Percentiles rank a stretch among this genome's conserved stretches.
phyloP scores from a whole-genome alignment of 2,888 invertebrate genomes.

The Sepiola atlantica region DNA sequence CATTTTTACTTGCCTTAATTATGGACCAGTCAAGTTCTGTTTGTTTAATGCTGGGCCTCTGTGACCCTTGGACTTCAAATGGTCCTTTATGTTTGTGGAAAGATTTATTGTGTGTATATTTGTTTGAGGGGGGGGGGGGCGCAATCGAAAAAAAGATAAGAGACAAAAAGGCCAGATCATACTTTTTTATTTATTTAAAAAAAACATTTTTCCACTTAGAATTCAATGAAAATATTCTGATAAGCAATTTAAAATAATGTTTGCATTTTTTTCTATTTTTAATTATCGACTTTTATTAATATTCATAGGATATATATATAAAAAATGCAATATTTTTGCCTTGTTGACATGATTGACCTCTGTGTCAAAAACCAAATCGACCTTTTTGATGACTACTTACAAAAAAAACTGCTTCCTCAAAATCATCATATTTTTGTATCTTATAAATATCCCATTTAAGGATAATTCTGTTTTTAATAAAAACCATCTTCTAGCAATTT shows the following conservation, averaged over 20 bases:
- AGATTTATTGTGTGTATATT: neutral
- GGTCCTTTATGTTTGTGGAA: neutral
- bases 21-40: neutral
- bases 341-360: neutral
- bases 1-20: neutral
- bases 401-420: neutral
- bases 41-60: neutral
- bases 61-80: neutral
- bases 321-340: neutral
- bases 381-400: neutral
- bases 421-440: neutral
- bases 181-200: neutral
- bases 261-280: neutral
- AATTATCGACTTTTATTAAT: neutral
- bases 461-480: no score
- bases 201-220: neutral
- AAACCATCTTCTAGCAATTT: no score
- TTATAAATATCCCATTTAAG: neutral
- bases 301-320: neutral
- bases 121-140: no score
- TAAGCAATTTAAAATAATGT: neutral
- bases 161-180: neutral
- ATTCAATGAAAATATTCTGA: neutral
- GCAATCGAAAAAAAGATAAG: no score
- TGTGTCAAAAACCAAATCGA: neutral